Base-by-base conservation (phyloP, 2,888 invertebrate genomes). In the Argynnis bischoffii region DNA sequence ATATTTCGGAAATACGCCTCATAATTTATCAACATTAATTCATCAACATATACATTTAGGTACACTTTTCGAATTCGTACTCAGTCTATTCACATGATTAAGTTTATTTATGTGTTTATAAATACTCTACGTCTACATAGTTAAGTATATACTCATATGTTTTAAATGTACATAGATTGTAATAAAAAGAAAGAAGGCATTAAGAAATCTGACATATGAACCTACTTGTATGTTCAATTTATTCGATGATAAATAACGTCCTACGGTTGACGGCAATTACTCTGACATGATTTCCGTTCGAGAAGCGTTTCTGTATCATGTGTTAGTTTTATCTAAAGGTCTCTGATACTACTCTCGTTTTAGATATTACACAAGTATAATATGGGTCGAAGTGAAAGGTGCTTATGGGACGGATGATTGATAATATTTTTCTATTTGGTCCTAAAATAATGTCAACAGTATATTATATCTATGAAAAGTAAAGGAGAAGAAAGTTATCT, bases 321-420 rank as follows among this genome's bases (percentile, higher is more conserved):
- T 41, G 35, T 63, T 55, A 68, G 61, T 69, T 80, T 63, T 79
- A 82, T 80, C 79, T 79, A 72, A 78, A 85, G 84, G 85, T 84
- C 79, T 79, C 75, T 76, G 78, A 76, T 77, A 63, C 66, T 35
- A 55, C 18, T 41, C 74, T 78, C 55, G 73, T 74, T 74, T 47
- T 35, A 51, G 31, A 51, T 48, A 50, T 86, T 86, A 79, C 84
- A 75, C 84, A 88, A 88, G 74, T 13, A 76, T 74, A 80, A 70
- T 71, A 78, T 78, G 66, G 71, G 77, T 78, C 76, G 74, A 76
- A 85, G 87, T 87, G 89, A 89, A 68, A 68, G 68, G 68, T 60
- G 47, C 35, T 26, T 63, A 59, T 63, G 47, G 31, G 57, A 47
- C 48, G 53, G 53, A 51, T 53, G 55, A 61, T 41, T 35, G 61